Conservation (phyloP, 53 echinoderm and acorn worm species). For the Holothuria leucospilota region DNA sequence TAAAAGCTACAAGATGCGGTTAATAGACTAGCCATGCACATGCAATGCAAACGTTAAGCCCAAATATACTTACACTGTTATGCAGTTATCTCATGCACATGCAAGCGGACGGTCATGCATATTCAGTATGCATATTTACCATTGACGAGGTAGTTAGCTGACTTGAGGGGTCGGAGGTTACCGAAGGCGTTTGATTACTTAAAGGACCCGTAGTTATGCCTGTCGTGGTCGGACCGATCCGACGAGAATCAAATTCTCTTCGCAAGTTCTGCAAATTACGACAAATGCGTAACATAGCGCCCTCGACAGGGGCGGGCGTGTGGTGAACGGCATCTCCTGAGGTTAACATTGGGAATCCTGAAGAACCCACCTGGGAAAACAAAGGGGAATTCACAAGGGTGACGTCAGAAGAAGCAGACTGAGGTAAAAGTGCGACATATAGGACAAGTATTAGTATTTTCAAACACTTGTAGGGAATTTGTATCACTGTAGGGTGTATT, state of each 20-base stretch:
- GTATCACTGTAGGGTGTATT: neutral
- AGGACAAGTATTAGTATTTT: neutral
- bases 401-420: conserved; percentile 30
- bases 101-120: conserved; percentile 38
- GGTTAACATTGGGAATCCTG: conserved; percentile 83
- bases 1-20: no score
- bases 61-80: conserved; percentile 40
- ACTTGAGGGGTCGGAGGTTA: conserved; percentile 62
- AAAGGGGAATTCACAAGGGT: conserved; percentile 43
- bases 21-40: no score
- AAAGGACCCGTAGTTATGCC: conserved; percentile 70
- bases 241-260: conserved; percentile 92
- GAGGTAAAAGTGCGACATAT: neutral
- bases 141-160: conserved; percentile 79
- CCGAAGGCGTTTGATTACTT: conserved; percentile 68
- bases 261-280: conserved; percentile 92
- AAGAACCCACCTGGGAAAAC: conserved; percentile 87
- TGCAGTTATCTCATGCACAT: conserved; percentile 49
- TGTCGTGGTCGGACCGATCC: conserved; percentile 75
- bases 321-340: conserved; percentile 86
- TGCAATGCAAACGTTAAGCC: no score
- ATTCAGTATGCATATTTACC: conserved; percentile 71
- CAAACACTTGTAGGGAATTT: neutral
- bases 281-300: conserved; percentile 96
- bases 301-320: conserved; percentile 94